Percentiles rank a stretch among this genome's conserved stretches.
These are phyloP conservation scores for Campaea margaritaria DNA, from an alignment of 2,888 invertebrate genomes.

Conservation along the genomic window DNA sequence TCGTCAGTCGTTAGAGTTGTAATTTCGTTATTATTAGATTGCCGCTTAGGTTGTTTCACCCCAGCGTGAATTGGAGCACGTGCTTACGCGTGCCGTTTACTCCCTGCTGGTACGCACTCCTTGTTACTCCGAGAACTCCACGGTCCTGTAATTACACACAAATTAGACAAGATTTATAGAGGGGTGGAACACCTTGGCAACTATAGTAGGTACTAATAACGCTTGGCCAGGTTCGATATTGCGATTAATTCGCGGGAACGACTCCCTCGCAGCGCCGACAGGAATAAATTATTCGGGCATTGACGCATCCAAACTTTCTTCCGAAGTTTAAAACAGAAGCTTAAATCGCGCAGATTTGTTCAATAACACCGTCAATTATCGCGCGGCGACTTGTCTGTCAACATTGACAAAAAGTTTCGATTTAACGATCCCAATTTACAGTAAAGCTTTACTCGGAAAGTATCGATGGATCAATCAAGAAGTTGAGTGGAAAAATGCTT, in stretches of 20 bases:
- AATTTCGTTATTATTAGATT: conserved; percentile 39
- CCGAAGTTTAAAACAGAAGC: conserved; percentile 29
- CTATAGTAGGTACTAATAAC: conserved; percentile 83
- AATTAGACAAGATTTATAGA: conserved; percentile 85
- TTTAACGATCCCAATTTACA: conserved; percentile 18
- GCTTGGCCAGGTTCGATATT: conserved; percentile 81
- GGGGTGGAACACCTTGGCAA: conserved; percentile 85
- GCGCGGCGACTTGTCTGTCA: conserved; percentile 11
- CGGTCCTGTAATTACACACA: conserved; percentile 85
- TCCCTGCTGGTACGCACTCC: conserved; percentile 83
- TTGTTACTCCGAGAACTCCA: conserved; percentile 81
- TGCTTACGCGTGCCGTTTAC: conserved; percentile 81
- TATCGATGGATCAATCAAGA: conserved; percentile 34
- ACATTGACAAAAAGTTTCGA: conserved; percentile 18
- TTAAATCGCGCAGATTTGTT: conserved; percentile 27
- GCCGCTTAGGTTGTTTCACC: conserved; percentile 49
- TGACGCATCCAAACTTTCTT: conserved; percentile 36
- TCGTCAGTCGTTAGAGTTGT: conserved; percentile 32
- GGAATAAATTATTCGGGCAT: conserved; percentile 52
- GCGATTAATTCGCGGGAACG: conserved; percentile 74
- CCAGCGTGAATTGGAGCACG: conserved; percentile 57
- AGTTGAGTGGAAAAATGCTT: conserved; percentile 43
- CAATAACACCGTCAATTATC: conserved; percentile 32
- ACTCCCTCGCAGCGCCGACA: conserved; percentile 51
- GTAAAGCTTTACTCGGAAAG: conserved; percentile 38